Percentiles rank a stretch among this genome's conserved stretches.
Evolutionary conservation across 53 echinoderm and acorn worm species (phyloP).

Genomic region (Zoroaster sp.): DNA sequence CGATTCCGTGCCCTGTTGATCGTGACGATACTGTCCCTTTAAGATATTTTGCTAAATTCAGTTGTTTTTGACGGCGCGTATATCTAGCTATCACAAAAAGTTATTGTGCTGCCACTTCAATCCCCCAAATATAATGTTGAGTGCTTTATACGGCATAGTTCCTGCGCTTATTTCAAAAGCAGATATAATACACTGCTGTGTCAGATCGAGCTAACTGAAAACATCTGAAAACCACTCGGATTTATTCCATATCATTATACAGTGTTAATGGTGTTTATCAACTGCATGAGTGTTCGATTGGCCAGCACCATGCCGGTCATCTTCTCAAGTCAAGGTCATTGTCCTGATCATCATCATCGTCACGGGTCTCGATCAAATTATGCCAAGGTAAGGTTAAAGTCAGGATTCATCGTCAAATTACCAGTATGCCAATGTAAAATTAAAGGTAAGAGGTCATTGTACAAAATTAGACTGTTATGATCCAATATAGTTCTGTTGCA

Average conservation of each 20-base stretch:
- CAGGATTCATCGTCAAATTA: background rate
- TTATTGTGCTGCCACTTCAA: background rate
- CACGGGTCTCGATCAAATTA: conserved; percentile 13
- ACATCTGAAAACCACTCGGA: background rate
- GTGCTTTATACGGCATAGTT: background rate
- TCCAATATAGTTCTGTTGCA: no score
- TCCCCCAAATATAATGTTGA: background rate
- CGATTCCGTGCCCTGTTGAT: no score
- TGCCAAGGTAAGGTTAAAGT: conserved; percentile 30
- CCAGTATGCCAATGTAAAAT: no score
- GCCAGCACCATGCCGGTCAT: background rate
- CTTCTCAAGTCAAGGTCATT: conserved; percentile 18
- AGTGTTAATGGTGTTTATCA: conserved; percentile 26
- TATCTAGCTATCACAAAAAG: background rate
- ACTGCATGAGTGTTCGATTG: conserved; percentile 33
- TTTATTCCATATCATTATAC: background rate
- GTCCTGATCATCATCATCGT: conserved; percentile 6
- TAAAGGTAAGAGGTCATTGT: no score
- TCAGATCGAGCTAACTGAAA: background rate
- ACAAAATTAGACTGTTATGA: background rate
- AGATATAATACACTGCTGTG: background rate
- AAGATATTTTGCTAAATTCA: no score
- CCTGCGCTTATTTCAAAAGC: background rate
- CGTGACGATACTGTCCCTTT: no score
- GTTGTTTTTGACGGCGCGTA: no score